Conservation (phyloP, 2,888 invertebrate species). For the Anticlea derivata region DNA sequence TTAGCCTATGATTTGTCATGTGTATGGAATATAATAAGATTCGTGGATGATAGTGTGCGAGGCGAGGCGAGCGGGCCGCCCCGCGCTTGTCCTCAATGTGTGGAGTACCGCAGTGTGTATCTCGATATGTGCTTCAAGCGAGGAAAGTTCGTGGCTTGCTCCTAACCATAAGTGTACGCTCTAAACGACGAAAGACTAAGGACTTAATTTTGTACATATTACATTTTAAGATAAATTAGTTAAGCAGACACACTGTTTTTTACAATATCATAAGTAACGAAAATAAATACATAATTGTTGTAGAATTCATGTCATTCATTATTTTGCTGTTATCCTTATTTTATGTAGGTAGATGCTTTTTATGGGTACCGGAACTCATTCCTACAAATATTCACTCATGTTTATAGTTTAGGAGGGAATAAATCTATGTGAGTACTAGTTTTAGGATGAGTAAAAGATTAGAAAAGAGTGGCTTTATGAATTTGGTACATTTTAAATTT, state of each 20-base stretch:
- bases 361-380: constrained; percentile 42
- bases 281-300: constrained; percentile 77
- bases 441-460: constrained; percentile 55
- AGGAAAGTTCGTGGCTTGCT: constrained; percentile 58
- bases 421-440: constrained; percentile 51
- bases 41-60: constrained; percentile 18
- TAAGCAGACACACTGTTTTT: constrained; percentile 81
- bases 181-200: constrained; percentile 76
- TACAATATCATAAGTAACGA: constrained; percentile 79
- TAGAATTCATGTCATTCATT: constrained; percentile 72
- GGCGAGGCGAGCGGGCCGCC: constrained; percentile 20
- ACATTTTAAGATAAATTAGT: constrained; percentile 68
- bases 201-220: constrained; percentile 81
- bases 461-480: constrained; percentile 57
- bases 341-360: constrained; percentile 63
- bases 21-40: constrained; percentile 29
- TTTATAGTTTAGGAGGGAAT: constrained; percentile 54
- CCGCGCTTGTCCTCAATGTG: constrained; percentile 42
- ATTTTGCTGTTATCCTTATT: constrained; percentile 72
- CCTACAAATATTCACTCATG: constrained; percentile 45
- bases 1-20: constrained; percentile 33
- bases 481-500: constrained; percentile 55
- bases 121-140: constrained; percentile 50
- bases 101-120: constrained; percentile 47
- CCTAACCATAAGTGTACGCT: constrained; percentile 67